phyloP scores from a whole-genome alignment of 2,113 vertebrate species.

The Mastomys natalensis region DNA sequence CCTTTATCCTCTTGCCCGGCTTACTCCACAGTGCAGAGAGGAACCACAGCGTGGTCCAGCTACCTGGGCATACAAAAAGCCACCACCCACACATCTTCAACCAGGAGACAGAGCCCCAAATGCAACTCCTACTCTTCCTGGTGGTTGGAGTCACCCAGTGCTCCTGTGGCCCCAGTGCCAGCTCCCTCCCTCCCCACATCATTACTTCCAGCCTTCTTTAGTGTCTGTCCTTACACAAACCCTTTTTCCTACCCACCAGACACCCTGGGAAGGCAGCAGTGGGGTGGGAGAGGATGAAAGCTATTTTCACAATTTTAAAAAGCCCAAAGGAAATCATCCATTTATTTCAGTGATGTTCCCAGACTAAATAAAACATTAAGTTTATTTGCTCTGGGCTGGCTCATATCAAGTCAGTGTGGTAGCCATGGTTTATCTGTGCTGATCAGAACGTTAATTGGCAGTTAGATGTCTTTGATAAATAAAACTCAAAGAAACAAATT shows the following conservation, averaged over 20 bases:
- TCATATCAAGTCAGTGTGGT: conserved; percentile 50
- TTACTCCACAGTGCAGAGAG: not conserved
- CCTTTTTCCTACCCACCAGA: not conserved
- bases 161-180: not conserved
- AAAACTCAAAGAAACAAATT: conserved; percentile 76
- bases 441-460: conserved; percentile 74
- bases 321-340: conserved; percentile 71
- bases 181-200: not conserved
- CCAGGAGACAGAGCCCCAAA: not conserved
- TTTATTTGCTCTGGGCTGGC: conserved; percentile 76
- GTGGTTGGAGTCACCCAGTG: not conserved
- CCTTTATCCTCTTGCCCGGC: not conserved
- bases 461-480: conserved; percentile 74
- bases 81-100: not conserved
- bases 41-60: fast-evolving
- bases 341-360: conserved; percentile 71
- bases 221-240: not conserved
- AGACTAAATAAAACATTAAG: conserved; percentile 81
- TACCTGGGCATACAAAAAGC: not conserved
- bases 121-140: fast-evolving
- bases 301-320: conserved; percentile 71
- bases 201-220: not conserved
- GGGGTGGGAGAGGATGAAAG: conserved; percentile 22
- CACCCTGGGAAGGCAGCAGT: not conserved
- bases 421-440: conserved; percentile 49